These are phyloP conservation scores for Lasioglossum albipes DNA, from an alignment of 1,140 invertebrate genomes.

Conservation along the genomic window DNA sequence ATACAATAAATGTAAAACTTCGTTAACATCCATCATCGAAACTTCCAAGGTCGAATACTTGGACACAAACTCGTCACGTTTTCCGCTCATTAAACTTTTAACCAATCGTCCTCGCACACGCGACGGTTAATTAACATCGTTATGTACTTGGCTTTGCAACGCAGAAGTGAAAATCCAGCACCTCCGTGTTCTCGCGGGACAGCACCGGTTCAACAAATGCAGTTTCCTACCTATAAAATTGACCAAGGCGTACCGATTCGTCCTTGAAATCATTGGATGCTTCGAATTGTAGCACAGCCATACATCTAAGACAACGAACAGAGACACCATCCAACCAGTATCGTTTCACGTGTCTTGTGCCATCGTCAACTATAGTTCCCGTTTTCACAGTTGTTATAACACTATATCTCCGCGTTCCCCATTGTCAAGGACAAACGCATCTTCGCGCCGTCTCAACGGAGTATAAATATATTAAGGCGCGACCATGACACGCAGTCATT, in stretches of 20 bases:
- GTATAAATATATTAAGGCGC: constrained; percentile 43
- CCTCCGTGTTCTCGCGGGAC: constrained; percentile 19
- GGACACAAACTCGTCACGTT: too few relatives aligned
- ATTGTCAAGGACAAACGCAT: constrained; percentile 15
- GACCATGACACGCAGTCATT: not conserved
- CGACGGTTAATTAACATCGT: constrained; percentile 1
- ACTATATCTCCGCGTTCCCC: not conserved
- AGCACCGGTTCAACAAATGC: constrained; percentile 51
- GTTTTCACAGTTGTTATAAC: constrained; percentile 9
- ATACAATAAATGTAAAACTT: constrained; percentile 1
- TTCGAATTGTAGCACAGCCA: constrained; percentile 55
- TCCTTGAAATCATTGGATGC: constrained; percentile 21
- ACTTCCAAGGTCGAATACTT: not conserved
- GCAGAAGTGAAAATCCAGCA: constrained; percentile 25
- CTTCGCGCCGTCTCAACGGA: not conserved
- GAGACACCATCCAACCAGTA: constrained; percentile 30
- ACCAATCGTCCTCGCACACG: not conserved
- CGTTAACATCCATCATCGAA: not conserved
- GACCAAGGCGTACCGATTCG: not conserved
- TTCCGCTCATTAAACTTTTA: not conserved
- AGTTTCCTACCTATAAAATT: constrained; percentile 20
- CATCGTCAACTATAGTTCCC: not conserved
- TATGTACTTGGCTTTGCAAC: constrained; percentile 16
- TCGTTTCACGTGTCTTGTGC: not conserved
- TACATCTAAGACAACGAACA: constrained; percentile 40